A percentile compares a stretch with the other conserved stretches of the same genome.
phyloP scores from a whole-genome alignment of 2,113 vertebrate species.

The Psophia crepitans region DNA sequence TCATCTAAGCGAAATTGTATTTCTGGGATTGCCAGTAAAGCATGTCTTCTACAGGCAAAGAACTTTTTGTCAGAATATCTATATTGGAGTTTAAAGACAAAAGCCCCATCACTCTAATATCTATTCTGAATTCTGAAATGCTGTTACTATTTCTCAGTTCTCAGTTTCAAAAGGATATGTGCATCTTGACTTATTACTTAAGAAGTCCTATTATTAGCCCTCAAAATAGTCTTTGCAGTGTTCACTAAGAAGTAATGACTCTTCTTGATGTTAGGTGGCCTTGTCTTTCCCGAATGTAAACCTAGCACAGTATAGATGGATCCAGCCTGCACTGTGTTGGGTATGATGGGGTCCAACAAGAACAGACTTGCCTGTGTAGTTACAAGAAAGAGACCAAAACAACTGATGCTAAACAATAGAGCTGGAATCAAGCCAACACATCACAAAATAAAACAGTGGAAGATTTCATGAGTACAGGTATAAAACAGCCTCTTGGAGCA shows the following conservation, averaged over 20 bases:
- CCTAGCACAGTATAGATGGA: background rate
- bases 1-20: background rate
- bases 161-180: background rate
- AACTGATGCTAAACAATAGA: background rate
- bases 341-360: background rate
- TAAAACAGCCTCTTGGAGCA: background rate
- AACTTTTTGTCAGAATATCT: background rate
- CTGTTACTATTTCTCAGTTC: background rate
- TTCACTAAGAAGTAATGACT: background rate
- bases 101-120: background rate
- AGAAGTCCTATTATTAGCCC: background rate
- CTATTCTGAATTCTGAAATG: background rate
- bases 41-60: background rate
- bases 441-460: background rate
- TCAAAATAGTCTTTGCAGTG: background rate
- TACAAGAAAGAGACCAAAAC: background rate
- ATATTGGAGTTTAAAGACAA: background rate
- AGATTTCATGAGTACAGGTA: background rate
- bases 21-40: background rate
- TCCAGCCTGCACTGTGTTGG: background rate
- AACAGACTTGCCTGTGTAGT: background rate
- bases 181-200: background rate
- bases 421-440: background rate
- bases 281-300: background rate
- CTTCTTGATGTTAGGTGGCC: background rate